These are phyloP conservation scores for Morone saxatilis DNA, from an alignment of 2,113 vertebrate genomes.

Conservation along the genomic window DNA sequence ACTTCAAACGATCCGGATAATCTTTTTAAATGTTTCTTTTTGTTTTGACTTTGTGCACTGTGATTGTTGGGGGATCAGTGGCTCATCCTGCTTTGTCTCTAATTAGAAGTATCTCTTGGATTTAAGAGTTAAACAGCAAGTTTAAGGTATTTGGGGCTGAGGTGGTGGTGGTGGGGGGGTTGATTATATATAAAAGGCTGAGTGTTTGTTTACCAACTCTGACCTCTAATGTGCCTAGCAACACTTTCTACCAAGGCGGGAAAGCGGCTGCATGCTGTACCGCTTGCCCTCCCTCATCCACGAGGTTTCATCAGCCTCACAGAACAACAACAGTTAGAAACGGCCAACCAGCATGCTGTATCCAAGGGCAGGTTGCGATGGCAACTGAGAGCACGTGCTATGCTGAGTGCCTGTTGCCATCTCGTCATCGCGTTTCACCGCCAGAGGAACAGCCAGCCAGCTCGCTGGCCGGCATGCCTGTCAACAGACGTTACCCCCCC, in stretches of 20 bases:
- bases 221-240: conserved; percentile 75
- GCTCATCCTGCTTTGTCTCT: conserved; percentile 56
- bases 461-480: conserved; percentile 66
- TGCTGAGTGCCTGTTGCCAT: conserved; percentile 83
- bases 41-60: background rate
- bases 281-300: conserved; percentile 70
- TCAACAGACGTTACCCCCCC: conserved; percentile 63
- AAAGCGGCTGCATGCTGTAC: conserved; percentile 42
- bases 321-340: conserved; percentile 82
- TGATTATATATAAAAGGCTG: conserved; percentile 20
- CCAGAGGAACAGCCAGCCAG: conserved; percentile 75
- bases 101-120: conserved; percentile 43
- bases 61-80: conserved; percentile 42
- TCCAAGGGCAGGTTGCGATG: conserved; percentile 84
- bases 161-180: background rate
- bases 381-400: conserved; percentile 83
- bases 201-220: conserved; percentile 72
- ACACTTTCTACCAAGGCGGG: conserved; percentile 74
- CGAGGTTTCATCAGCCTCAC: conserved; percentile 80
- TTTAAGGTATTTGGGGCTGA: background rate
- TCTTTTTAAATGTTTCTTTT: conserved; percentile 55
- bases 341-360: conserved; percentile 87
- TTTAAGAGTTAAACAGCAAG: conserved; percentile 50
- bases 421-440: conserved; percentile 73
- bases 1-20: conserved; percentile 15